A percentile compares a stretch with the other conserved stretches of the same genome.
Conservation (phyloP, 2,797 vertebrate species). For the Poecilia velifera region DNA sequence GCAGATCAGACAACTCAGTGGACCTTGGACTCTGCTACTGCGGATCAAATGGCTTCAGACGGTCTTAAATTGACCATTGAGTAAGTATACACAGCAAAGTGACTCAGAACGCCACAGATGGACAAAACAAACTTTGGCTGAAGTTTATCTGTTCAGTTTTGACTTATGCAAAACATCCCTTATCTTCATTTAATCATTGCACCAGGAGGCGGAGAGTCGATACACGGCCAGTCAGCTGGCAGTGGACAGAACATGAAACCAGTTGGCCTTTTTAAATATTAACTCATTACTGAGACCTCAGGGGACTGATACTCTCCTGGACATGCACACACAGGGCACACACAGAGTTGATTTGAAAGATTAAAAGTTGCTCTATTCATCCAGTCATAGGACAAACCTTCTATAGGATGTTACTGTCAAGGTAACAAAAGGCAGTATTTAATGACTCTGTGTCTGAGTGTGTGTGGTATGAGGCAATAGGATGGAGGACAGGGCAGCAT, state of each 20-base stretch:
- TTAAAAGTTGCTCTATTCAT: conserved; percentile 3
- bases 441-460: conserved; percentile 9
- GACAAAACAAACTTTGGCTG: conserved; percentile 9
- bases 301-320: conserved; percentile 21
- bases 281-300: conserved; percentile 61
- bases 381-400: not conserved
- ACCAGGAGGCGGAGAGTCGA: conserved; percentile 34
- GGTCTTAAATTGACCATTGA: conserved; percentile 13
- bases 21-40: conserved; percentile 26
- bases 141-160: conserved; percentile 17
- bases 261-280: conserved; percentile 82
- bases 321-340: conserved; percentile 11
- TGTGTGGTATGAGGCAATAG: conserved; percentile 32
- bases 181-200: conserved; percentile 32
- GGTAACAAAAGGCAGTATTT: conserved; percentile 31
- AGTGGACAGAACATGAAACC: conserved; percentile 77
- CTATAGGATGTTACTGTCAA: conserved; percentile 10
- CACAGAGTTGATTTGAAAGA: conserved; percentile 7
- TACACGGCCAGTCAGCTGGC: conserved; percentile 55
- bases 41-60: not conserved
- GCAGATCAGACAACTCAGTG: conserved; percentile 27
- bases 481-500: conserved; percentile 41
- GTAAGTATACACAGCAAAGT: conserved; percentile 12
- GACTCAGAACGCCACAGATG: not conserved
- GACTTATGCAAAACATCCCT: conserved; percentile 34